A percentile compares a stretch with the other conserved stretches of the same genome.
phyloP scores from a whole-genome alignment of 2,797 vertebrate species.

The Pempheris klunzingeri region DNA sequence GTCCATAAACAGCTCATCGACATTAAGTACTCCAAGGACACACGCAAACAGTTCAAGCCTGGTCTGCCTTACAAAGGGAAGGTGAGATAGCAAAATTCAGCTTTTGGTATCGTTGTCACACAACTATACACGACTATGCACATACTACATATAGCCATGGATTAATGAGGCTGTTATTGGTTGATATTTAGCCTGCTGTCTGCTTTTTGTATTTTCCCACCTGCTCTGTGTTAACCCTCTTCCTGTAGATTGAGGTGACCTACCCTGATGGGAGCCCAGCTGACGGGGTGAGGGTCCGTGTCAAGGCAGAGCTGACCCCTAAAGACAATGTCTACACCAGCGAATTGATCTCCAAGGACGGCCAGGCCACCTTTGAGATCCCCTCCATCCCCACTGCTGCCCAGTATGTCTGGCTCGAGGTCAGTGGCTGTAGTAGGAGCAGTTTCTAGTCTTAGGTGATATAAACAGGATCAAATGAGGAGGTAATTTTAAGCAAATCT shows the following conservation, averaged over 20 bases:
- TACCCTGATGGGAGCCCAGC: slow-evolving; percentile 94
- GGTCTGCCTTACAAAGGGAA: slow-evolving; percentile 94
- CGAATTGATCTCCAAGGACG: slow-evolving; percentile 88
- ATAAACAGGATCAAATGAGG: not conserved
- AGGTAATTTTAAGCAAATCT: not conserved
- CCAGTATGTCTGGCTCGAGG: slow-evolving; percentile 97
- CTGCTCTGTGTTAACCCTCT: not conserved
- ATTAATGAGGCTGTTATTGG: not conserved
- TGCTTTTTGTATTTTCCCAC: not conserved
- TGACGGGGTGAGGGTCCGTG: slow-evolving; percentile 89
- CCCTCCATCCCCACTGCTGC: slow-evolving; percentile 93
- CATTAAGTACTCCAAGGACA: slow-evolving; percentile 93
- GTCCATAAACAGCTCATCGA: slow-evolving; percentile 96
- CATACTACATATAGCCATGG: too few relatives aligned
- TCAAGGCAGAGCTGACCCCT: slow-evolving; percentile 92
- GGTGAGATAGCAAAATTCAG: slow-evolving; percentile 76
- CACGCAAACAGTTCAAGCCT: slow-evolving; percentile 95
- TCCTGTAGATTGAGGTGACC: slow-evolving; percentile 90
- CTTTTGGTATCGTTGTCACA: not conserved
- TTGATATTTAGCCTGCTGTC: not conserved
- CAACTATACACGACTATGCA: not conserved
- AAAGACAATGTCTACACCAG: slow-evolving; percentile 94
- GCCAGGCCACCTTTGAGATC: slow-evolving; percentile 92
- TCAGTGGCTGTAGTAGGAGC: slow-evolving; percentile 74
- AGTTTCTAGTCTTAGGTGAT: not conserved